Evolutionary conservation across 2,888 invertebrate species (phyloP).

Genomic region (Eilema caniola): DNA sequence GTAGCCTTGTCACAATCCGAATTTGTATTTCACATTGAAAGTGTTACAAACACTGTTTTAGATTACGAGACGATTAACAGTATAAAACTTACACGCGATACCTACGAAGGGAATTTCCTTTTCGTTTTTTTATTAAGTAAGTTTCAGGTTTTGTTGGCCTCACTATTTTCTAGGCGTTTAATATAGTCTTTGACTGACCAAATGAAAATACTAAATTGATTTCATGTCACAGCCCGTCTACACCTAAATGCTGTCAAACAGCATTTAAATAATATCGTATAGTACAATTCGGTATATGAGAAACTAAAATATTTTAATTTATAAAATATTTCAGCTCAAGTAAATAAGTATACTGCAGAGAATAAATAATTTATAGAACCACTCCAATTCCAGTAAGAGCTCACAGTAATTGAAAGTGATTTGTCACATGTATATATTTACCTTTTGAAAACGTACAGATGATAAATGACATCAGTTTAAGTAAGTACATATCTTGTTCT

Average conservation of each 20-base stretch:
- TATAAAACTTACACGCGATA: constrained; percentile 5
- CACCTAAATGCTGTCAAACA: too few species aligned
- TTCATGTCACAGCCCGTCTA: too few species aligned
- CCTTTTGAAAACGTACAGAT: background rate
- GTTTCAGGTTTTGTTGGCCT: background rate
- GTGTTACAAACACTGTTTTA: constrained; percentile 11
- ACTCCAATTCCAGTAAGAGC: background rate
- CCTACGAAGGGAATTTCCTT: background rate
- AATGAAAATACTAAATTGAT: too few species aligned
- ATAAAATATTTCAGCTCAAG: too few species aligned
- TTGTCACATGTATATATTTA: background rate
- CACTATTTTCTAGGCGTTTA: background rate
- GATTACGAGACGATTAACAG: constrained; percentile 24
- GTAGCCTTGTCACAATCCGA: background rate
- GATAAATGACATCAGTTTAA: background rate
- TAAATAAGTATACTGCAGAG: background rate
- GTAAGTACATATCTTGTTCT: background rate
- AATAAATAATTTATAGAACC: background rate
- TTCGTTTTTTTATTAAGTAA: background rate
- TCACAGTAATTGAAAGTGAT: background rate
- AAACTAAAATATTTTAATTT: too few species aligned
- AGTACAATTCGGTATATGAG: too few species aligned
- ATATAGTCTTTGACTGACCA: background rate
- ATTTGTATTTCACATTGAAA: constrained; percentile 3
- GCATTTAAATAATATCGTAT: too few species aligned